A percentile compares a stretch with the other conserved stretches of the same genome.
These are phyloP conservation scores for Allacma fusca DNA, from an alignment of 2,888 invertebrate species.

Conservation along the genomic window DNA sequence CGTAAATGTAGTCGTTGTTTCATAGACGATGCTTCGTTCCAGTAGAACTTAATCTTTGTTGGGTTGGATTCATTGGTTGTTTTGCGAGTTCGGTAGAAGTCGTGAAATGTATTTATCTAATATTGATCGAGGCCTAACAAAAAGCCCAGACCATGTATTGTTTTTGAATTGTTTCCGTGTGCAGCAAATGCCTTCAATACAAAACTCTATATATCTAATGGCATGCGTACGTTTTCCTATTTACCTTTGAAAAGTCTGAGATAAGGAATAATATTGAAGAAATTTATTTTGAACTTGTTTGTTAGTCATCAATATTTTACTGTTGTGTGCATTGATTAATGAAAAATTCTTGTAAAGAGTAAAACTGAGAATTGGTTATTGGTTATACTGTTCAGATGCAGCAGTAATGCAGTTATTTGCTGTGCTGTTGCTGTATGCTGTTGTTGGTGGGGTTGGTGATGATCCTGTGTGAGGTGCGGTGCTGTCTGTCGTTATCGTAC, in stretches of 20 bases:
- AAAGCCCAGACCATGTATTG: background rate
- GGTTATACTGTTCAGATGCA: constrained; percentile 35
- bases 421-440: constrained; percentile 36
- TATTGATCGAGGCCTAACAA: background rate
- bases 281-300: background rate
- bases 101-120: background rate
- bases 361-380: constrained; percentile 30
- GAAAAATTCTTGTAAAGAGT: constrained; percentile 7
- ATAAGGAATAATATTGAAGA: background rate
- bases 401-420: constrained; percentile 37
- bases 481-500: constrained; percentile 33
- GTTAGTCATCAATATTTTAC: background rate
- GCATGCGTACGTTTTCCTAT: background rate
- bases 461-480: constrained; percentile 32
- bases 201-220: background rate
- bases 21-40: background rate
- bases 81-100: background rate
- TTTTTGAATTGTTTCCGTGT: too few relatives aligned
- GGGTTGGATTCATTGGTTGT: background rate
- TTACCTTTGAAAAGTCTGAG: constrained; percentile 8
- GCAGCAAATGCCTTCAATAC: background rate
- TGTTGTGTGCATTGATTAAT: background rate
- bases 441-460: constrained; percentile 37
- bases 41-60: background rate
- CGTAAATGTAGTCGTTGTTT: background rate